Base-by-base conservation (phyloP, 2,797 vertebrate genomes). In the Syngnathus rostellatus region DNA sequence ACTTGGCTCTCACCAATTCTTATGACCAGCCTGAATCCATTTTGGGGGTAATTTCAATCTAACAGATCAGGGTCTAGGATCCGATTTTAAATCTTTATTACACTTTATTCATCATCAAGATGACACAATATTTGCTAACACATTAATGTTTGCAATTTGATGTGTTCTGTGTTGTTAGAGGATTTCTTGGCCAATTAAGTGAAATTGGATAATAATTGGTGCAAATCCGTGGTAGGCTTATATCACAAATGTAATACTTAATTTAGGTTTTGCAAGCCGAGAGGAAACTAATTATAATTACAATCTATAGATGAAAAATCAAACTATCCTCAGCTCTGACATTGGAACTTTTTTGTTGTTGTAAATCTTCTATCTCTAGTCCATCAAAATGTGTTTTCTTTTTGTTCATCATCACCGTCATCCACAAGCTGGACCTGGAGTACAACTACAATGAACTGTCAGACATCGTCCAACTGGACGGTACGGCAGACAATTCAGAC, bases 391-490 rank as follows among this genome's bases (percentile, higher is more conserved):
- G 0, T 31, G 1, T 38, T 38, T 8, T 10, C 12, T 40, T 10
- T 3, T 38, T 9, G 12, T 39, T 6, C 37, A 57, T 57, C 21
- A 17, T 61, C n/a, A 23, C 12, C 8, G 41, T 31, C 45, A 0
- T 17, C n/a, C 1, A 14, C 41, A 46, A 91, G 91, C 70, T 88
- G 74, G 81, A 87, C 67, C 76, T 88, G 63, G 86, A 86, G 70
- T 89, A 85, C 66, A 81, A 70, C 82, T 92, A 89, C 80, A 85
- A 79, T 40, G 89, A 89, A 31, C 76, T 88, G 75, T 86, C 87
- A 7, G 90, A 90, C 72, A 93, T 98, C 41, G 89, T 94, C 73
- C 97, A 99, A 83, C 86, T 98, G 7, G 96, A 98, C 65, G 97
- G 97, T 63, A 69, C 91, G 0, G 87, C 88, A 12, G 94, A 94